A percentile compares a stretch with the other conserved stretches of the same genome.
phyloP scores from a whole-genome alignment of 2,888 invertebrate species.

The Netelia virgata region DNA sequence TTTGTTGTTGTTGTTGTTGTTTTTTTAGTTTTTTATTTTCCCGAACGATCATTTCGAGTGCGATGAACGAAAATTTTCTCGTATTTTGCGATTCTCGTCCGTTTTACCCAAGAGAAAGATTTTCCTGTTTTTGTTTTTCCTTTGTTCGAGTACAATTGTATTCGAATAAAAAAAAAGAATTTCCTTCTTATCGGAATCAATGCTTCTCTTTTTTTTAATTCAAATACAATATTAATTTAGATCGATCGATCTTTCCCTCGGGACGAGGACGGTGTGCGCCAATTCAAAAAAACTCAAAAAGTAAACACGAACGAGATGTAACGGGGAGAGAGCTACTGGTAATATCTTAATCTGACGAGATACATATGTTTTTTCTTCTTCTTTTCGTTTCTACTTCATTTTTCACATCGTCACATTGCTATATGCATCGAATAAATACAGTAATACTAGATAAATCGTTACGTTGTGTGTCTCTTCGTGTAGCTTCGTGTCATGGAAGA shows the following conservation, averaged over 20 bases:
- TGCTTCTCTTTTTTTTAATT: too few relatives aligned
- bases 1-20: neutral
- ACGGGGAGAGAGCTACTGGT: conserved; percentile 8
- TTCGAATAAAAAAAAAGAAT: too few relatives aligned
- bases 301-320: neutral
- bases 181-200: too few relatives aligned
- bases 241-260: too few relatives aligned
- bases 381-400: conserved; percentile 14
- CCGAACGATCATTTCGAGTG: neutral
- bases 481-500: conserved; percentile 45
- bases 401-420: conserved; percentile 1
- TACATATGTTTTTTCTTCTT: conserved; percentile 30
- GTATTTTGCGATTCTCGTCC: neutral
- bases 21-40: neutral
- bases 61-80: neutral
- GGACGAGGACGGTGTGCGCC: too few relatives aligned
- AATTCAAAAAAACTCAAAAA: neutral
- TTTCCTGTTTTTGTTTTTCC: neutral
- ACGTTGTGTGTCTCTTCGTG: conserved; percentile 8
- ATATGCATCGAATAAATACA: conserved; percentile 13
- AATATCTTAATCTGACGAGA: conserved; percentile 40
- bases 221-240: too few relatives aligned
- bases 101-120: neutral
- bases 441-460: conserved; percentile 1
- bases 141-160: too few relatives aligned